Base-by-base conservation (phyloP, 2,797 vertebrate genomes). In the Clamator glandarius region DNA sequence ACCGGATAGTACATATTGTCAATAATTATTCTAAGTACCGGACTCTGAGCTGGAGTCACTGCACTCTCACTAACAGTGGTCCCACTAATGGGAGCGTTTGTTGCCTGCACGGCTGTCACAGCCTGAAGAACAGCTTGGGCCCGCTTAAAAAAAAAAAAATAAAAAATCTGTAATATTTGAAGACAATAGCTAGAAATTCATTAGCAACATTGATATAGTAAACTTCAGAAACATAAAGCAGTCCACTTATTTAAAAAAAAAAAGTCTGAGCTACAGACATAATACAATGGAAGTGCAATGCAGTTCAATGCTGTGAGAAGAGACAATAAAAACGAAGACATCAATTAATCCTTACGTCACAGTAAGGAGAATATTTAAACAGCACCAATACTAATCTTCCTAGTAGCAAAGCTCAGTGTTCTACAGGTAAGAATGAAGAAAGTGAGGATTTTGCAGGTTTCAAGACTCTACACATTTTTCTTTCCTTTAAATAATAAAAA, bases 1-100 rank as follows among this genome's bases (percentile, higher is more conserved):
- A 99, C 99, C 2, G 99, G 99, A 96, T 99, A 99, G 97, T 99
- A 99, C 99, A 99, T 99, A 97, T 99, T 99, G 97, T 99, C 99
- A 66, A 99, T 99, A 97, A 99, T 99, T 97, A 99, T 99, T 97
- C 99, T 97, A 94, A 99, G 98, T 26, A 99, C 99, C 8, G 99
- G 99, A 96, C 99, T 99, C 88, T 99, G 99, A 39, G 98, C 98
- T 24, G 98, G 98, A 79, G 98, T 98, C 33, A 99, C 98, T 20
- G 98, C 98, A 68, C 98, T 99, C 95, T 99, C 98, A 41, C 98
- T 98, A 63, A 98, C 98, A 18, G 98, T 97, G 19, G 98, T 98
- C 88, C 99, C 99, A 6, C 98, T 98, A 82, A 98, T 98, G 20
- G 98, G 97, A n/a, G 99, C 98, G 2, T 98, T 99, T 31, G 98